These are phyloP conservation scores for Diglossa cyanea DNA, from an alignment of 2,797 vertebrate species.

Conservation along the genomic window DNA sequence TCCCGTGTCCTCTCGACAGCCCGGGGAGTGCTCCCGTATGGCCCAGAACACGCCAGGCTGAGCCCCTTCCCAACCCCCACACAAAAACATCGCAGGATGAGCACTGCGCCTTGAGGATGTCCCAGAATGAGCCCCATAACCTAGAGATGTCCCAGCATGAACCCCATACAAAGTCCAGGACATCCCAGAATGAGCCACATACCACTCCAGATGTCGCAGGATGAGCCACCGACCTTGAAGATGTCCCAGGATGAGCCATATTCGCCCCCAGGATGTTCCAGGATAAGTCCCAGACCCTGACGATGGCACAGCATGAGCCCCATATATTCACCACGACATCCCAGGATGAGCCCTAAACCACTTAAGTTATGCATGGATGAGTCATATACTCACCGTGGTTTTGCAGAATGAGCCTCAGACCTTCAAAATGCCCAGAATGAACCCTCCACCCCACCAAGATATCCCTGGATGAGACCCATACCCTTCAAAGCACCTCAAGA, in stretches of 20 bases:
- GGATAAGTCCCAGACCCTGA: background rate
- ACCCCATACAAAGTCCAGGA: no score
- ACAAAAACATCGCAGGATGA: rapidly evolving
- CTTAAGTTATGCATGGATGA: background rate
- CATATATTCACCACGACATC: background rate
- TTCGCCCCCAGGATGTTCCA: background rate
- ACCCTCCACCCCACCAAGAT: background rate
- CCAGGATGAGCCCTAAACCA: background rate
- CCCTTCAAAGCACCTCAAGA: background rate
- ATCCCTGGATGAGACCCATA: background rate
- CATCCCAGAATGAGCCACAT: background rate
- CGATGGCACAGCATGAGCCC: background rate
- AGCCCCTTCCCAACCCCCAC: background rate
- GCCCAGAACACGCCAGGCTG: no score
- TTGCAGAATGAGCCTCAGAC: background rate
- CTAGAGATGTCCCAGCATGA: background rate
- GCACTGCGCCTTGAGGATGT: background rate
- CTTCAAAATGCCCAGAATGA: background rate
- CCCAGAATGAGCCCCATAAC: no score
- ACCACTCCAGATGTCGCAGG: no score
- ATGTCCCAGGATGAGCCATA: background rate
- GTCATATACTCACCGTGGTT: no score
- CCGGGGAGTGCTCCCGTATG: rapidly evolving
- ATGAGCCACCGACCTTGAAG: background rate
- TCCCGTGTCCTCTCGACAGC: rapidly evolving